Evolutionary conservation across 2,888 invertebrate species (phyloP), one percentile per base, ranked within the genome.

Genomic region (Stenchaetothrips biformis): DNA sequence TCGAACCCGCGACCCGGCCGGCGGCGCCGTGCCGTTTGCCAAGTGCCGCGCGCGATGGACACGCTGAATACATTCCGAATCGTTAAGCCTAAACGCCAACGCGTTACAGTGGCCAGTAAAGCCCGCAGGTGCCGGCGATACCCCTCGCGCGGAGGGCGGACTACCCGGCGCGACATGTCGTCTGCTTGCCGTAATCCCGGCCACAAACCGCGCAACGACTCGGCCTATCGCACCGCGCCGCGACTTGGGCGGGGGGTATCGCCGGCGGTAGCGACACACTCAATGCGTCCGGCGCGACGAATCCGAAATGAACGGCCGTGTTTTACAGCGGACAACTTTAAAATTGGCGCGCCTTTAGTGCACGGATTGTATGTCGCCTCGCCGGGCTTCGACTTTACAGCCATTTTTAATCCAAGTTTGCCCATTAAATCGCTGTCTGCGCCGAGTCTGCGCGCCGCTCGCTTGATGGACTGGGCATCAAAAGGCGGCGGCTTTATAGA

Each of bases 41-140:
- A 18, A 18, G 18, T 59, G 37, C 67, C 21, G 67, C 67, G 67
- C n/a, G 67, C 67, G 67, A 74, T 74, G 67, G 25, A 74, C 67
- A 74, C 21, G 11, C 18, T 59, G 59, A 74, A 74, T 21, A 74
- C 67, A 74, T 59, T 59, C 59, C 59, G 59, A 59, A 74, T 74
- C 67, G 67, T 74, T 74, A 74, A 74, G 67, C 67, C 67, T 74
- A 74, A 74, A 74, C 67, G 67, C 67, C 37, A 37, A 37, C 37
- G 59, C 59, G 18, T 59, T 59, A 59, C 59, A 18, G 59, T 18
- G 59, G 59, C 18, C 67, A 25, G 67, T 74, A 74, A 74, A 74
- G 21, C 67, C 25, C 37, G 4, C 67, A 74, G 67, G 67, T 74
- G 67, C 21, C 59, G 67, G 67, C 25, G 37, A 37, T 37, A 37